Evolutionary conservation across 2,113 vertebrate species (phyloP), one percentile per base, ranked within the genome.

Genomic region (Engystomops pustulosus): DNA sequence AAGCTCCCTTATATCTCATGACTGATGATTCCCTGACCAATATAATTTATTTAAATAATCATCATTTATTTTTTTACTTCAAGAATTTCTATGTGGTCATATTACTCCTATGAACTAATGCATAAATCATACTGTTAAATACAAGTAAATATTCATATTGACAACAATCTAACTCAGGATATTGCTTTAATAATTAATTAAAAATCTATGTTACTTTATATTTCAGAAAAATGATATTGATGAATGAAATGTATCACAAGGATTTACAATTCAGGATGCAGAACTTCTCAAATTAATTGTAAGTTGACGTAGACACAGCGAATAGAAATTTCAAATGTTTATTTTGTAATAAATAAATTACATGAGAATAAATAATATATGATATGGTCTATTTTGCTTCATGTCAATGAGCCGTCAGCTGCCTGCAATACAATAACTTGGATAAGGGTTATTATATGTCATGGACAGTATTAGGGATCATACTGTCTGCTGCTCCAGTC

Each of bases 371-470:
- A 25, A 25, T 44, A 71, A 18, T 41, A 23, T 25, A 44, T 12
- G 2, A 23, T 25, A 44, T 12, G 2, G 36, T 41, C 30, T 75
- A 34, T 32, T 53, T 53, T 76, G 47, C 47, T 76, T 30, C 11
- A 34, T 32, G 30, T 30, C 25, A 53, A 30, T 30, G 1, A 51
- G 27, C 25, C 30, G 4, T 76, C 7, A 76, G 18, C 30, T 76
- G 74, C 27, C 9, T 75, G 45, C 27, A 18, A 72, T 25, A 76
- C 30, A 55, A 53, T 76, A 18, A 55, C 36, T 30, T 76, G 9
- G 15, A 36, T 55, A 76, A 76, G 4, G 32, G 74, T 20, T 76
- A 55, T 55, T 76, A 36, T 34, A 55, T 55, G 49, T 36, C 74
- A 76, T 49, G 62, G 10, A 68, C 18, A 12, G 60, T 34, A 47